These are phyloP conservation scores for Caenorhabditis macrosperma DNA, from an alignment of 2,888 invertebrate species.

Conservation along the genomic window DNA sequence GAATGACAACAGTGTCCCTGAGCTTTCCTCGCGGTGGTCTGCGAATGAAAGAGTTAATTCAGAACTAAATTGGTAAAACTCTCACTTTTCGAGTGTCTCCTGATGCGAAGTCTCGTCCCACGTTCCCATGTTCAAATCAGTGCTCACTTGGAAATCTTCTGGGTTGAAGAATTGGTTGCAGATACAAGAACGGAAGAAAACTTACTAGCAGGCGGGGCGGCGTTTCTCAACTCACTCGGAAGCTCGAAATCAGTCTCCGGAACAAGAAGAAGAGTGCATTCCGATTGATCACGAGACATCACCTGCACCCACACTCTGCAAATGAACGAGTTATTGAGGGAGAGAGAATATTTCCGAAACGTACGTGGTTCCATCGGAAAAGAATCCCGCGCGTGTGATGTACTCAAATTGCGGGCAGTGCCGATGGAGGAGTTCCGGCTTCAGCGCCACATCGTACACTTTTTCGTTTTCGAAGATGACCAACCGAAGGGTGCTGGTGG, in stretches of 20 bases:
- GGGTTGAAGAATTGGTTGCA: constrained; percentile 18
- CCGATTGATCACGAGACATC: constrained; percentile 70
- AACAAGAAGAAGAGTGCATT: constrained; percentile 64
- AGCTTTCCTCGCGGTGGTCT: constrained; percentile 28
- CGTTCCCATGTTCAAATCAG: constrained; percentile 31
- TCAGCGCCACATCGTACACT: constrained; percentile 60
- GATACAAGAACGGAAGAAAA: not conserved
- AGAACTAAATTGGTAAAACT: not conserved
- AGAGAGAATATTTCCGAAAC: constrained; percentile 81
- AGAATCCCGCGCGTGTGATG: constrained; percentile 95
- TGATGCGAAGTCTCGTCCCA: constrained; percentile 9
- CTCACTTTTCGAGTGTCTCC: constrained; percentile 17
- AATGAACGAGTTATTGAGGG: not conserved
- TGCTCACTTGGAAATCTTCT: constrained; percentile 21
- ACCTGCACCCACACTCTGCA: constrained; percentile 70
- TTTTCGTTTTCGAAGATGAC: constrained; percentile 62
- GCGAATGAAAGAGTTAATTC: not conserved
- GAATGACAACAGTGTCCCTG: not conserved
- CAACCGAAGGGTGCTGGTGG: constrained; percentile 65
- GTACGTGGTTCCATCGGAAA: constrained; percentile 91
- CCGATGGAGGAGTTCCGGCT: constrained; percentile 46
- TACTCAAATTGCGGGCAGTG: constrained; percentile 95
- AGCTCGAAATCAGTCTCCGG: constrained; percentile 58
- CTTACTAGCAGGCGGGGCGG: constrained; percentile 11
- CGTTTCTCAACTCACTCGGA: constrained; percentile 19